phyloP scores from a whole-genome alignment of 1,140 invertebrate genomes.

The Fopius arisanus region DNA sequence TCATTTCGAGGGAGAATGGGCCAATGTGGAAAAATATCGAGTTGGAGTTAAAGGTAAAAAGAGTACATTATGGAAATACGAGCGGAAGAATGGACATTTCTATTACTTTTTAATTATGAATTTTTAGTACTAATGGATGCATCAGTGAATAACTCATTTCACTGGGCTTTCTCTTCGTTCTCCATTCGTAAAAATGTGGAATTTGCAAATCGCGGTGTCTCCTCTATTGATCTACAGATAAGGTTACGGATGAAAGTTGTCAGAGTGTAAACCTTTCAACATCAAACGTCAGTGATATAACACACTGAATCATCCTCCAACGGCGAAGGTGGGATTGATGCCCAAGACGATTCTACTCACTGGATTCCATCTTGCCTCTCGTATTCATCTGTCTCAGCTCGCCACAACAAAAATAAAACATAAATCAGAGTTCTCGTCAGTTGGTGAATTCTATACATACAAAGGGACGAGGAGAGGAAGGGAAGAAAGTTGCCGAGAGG shows the following conservation, averaged over 20 bases:
- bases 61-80: not conserved
- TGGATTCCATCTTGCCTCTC: not conserved
- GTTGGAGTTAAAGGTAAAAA: not conserved
- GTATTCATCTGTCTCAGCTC: not conserved
- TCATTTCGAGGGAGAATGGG: not conserved
- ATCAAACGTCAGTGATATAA: not conserved
- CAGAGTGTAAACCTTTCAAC: not conserved
- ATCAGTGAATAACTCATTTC: not conserved
- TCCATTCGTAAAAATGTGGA: too few relatives aligned
- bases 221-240: too few relatives aligned
- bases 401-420: not conserved
- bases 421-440: conserved; percentile 3
- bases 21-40: not conserved
- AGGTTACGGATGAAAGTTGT: not conserved
- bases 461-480: not conserved
- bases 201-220: too few relatives aligned
- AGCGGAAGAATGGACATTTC: not conserved
- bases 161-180: not conserved
- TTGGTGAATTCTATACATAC: conserved; percentile 3
- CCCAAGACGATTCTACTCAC: not conserved
- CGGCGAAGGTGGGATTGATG: not conserved
- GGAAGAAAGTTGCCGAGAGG: not conserved
- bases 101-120: not conserved
- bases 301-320: not conserved
- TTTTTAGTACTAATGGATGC: not conserved